Percentiles rank a stretch among this genome's conserved stretches.
Evolutionary conservation across 2,113 vertebrate genomes (phyloP).

Genomic region (Callocephalon fimbriatum): DNA sequence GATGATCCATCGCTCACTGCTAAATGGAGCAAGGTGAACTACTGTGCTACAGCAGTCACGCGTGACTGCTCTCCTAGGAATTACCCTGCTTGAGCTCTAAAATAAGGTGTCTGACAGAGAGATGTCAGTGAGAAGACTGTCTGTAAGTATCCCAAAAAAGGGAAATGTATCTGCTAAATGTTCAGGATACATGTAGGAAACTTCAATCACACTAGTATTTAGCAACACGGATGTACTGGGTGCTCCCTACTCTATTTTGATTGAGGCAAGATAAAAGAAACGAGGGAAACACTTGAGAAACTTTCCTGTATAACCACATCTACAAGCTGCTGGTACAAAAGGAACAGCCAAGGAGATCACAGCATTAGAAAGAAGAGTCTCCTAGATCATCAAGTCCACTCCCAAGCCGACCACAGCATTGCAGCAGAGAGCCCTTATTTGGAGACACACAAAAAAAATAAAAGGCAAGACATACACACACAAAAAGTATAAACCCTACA

Average conservation of each 20-base stretch:
- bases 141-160: background rate
- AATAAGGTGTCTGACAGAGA: background rate
- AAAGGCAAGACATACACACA: background rate
- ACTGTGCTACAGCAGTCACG: background rate
- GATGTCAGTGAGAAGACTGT: background rate
- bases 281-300: background rate
- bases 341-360: background rate
- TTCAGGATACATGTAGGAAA: fast-evolving
- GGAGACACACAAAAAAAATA: background rate
- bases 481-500: background rate
- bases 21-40: slow-evolving; percentile 58
- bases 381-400: background rate
- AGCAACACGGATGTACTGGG: fast-evolving
- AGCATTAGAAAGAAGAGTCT: background rate
- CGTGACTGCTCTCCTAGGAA: background rate
- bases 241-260: background rate
- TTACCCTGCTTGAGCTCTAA: background rate
- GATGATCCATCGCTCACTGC: background rate
- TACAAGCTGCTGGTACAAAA: background rate
- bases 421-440: background rate
- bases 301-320: background rate
- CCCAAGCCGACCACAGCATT: fast-evolving
- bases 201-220: background rate
- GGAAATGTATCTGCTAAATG: background rate
- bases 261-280: background rate